These are phyloP conservation scores for Xanthorhoe spadicearia DNA, from an alignment of 2,888 invertebrate species.

Conservation along the genomic window DNA sequence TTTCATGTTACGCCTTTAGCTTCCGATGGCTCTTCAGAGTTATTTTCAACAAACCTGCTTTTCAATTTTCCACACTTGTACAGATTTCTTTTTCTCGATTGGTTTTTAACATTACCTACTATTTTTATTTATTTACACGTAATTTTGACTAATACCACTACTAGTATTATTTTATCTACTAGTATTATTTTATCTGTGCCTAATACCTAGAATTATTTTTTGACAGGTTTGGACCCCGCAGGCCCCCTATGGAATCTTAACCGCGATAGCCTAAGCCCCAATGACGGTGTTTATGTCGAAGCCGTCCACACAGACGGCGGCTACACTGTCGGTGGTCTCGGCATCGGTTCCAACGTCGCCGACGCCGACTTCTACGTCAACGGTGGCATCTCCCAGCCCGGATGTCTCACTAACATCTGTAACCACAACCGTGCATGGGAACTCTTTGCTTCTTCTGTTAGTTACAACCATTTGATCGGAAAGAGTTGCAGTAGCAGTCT, in stretches of 20 bases:
- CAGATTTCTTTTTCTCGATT: too few relatives aligned
- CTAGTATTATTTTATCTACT: too few relatives aligned
- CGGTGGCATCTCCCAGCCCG: constrained; percentile 76
- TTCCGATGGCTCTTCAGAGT: too few relatives aligned
- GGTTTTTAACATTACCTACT: too few relatives aligned
- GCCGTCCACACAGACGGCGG: constrained; percentile 77
- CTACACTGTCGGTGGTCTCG: constrained; percentile 71
- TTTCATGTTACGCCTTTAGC: too few relatives aligned
- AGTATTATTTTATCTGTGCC: not conserved
- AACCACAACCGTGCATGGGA: constrained; percentile 70
- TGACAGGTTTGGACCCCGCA: constrained; percentile 66
- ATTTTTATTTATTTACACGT: too few relatives aligned
- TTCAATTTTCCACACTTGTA: too few relatives aligned
- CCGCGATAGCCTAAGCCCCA: constrained; percentile 48
- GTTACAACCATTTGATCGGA: constrained; percentile 62
- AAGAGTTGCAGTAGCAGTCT: constrained; percentile 51
- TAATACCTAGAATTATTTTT: too few relatives aligned
- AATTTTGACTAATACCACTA: too few relatives aligned
- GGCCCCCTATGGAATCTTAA: constrained; percentile 65
- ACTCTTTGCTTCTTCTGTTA: constrained; percentile 63
- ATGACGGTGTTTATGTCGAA: constrained; percentile 71
- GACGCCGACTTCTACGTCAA: constrained; percentile 86
- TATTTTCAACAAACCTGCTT: too few relatives aligned
- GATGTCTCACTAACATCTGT: constrained; percentile 62
- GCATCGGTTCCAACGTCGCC: constrained; percentile 76